phyloP scores from a whole-genome alignment of 2,113 vertebrate species.

The Zonotrichia leucophrys region DNA sequence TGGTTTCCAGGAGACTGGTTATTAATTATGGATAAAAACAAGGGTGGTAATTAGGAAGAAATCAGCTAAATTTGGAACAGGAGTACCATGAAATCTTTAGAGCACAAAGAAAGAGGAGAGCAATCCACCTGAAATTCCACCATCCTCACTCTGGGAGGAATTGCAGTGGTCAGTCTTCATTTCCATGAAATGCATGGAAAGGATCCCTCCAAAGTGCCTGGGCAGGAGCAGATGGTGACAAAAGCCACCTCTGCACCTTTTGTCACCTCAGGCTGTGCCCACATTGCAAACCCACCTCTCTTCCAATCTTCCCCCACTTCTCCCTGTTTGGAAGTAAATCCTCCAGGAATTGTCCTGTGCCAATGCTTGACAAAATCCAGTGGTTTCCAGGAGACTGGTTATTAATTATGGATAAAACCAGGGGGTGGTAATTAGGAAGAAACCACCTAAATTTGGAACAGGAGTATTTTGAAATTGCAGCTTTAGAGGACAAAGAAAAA shows the following conservation, averaged over 20 bases:
- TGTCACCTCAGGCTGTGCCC: neutral
- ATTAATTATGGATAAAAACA: neutral
- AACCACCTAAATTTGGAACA: rapidly evolving
- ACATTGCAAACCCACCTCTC: neutral
- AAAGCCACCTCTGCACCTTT: neutral
- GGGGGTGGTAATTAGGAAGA: too few species aligned
- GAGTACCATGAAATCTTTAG: rapidly evolving
- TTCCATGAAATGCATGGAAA: neutral
- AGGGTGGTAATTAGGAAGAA: too few species aligned
- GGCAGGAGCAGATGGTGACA: neutral
- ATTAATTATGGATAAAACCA: neutral
- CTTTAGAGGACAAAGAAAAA: neutral
- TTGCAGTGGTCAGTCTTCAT: rapidly evolving
- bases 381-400: neutral
- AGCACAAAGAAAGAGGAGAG: neutral
- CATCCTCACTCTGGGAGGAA: rapidly evolving
- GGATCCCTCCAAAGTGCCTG: neutral
- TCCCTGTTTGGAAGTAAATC: neutral
- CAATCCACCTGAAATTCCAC: neutral
- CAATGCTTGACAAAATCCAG: neutral
- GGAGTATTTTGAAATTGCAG: rapidly evolving
- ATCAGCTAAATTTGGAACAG: rapidly evolving
- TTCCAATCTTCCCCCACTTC: neutral
- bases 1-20: neutral
- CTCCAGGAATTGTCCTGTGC: neutral